phyloP scores from a whole-genome alignment of 2,113 vertebrate species.

The Trochalopteron elliotii region DNA sequence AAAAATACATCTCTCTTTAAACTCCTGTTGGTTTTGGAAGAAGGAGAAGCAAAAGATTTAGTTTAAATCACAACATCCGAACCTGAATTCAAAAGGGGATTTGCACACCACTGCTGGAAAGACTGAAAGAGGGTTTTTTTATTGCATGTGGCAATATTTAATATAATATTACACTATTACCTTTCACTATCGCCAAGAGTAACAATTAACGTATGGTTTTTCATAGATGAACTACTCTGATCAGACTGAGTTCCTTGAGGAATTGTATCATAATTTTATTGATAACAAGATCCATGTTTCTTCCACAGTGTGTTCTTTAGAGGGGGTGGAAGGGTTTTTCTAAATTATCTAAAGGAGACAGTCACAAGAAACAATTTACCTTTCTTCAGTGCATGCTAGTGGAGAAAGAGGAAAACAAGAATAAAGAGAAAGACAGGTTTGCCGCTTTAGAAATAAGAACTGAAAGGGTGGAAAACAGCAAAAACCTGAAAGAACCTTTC shows the following conservation, averaged over 20 bases:
- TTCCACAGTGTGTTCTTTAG: slow-evolving; percentile 51
- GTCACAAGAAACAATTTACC: background rate
- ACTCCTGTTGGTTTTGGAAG: slow-evolving; percentile 74
- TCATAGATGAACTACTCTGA: slow-evolving; percentile 64
- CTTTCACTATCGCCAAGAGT: slow-evolving; percentile 64
- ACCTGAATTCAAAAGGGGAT: slow-evolving; percentile 48
- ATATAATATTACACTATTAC: slow-evolving; percentile 71
- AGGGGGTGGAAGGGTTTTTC: background rate
- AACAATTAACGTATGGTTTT: slow-evolving; percentile 72
- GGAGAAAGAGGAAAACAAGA: background rate
- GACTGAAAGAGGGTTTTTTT: slow-evolving; percentile 33
- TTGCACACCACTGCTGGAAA: slow-evolving; percentile 58
- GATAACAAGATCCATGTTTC: slow-evolving; percentile 65
- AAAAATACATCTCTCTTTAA: slow-evolving; percentile 69
- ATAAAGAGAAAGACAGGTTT: background rate
- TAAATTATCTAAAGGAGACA: background rate
- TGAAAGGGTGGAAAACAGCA: slow-evolving; percentile 31
- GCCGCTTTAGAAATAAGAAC: slow-evolving; percentile 40
- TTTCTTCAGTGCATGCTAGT: background rate
- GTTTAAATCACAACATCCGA: slow-evolving; percentile 63
- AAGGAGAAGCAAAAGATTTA: slow-evolving; percentile 63
- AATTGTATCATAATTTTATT: slow-evolving; percentile 70
- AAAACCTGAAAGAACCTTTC: slow-evolving; percentile 45
- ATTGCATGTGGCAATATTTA: slow-evolving; percentile 76
- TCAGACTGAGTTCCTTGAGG: slow-evolving; percentile 38